Conservation (phyloP, 2,888 invertebrate genomes). For the Atethmia centrago region DNA sequence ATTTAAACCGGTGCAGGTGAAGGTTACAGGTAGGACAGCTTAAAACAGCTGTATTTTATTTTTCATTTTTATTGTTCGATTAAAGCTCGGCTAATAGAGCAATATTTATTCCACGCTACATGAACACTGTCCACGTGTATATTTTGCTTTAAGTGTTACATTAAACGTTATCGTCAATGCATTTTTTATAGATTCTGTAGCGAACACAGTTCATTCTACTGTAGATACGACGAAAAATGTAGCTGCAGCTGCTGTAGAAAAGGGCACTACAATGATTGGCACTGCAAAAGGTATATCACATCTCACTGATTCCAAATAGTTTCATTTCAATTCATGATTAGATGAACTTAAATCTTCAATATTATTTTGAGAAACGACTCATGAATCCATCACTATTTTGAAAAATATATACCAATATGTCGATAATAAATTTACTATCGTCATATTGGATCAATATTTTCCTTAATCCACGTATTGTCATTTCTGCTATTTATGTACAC, state of each 20-base stretch:
- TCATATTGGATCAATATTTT: not conserved
- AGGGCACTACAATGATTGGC: slow-evolving; percentile 70
- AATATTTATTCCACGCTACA: slow-evolving; percentile 26
- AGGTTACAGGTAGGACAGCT: not conserved
- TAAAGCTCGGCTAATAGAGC: slow-evolving; percentile 19
- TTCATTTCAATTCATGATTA: not conserved
- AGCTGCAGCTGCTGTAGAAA: slow-evolving; percentile 67
- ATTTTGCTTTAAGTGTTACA: slow-evolving; percentile 13
- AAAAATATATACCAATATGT: not conserved
- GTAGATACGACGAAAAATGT: slow-evolving; percentile 70
- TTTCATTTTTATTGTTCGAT: slow-evolving; percentile 14
- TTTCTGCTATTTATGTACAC: not conserved
- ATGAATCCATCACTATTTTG: not conserved
- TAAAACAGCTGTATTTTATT: not conserved
- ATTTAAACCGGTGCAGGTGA: not conserved
- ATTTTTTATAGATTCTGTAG: slow-evolving; percentile 67
- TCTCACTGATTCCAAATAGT: not conserved
- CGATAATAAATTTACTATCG: not conserved
- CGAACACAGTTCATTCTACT: slow-evolving; percentile 65
- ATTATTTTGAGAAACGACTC: not conserved
- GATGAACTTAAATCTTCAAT: not conserved
- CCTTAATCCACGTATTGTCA: slow-evolving; percentile 1
- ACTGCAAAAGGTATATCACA: slow-evolving; percentile 50
- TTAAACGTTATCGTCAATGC: slow-evolving; percentile 32
- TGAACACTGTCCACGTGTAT: slow-evolving; percentile 44